Conservation (phyloP, 2,113 vertebrate species). For the Atrichornis clamosus region DNA sequence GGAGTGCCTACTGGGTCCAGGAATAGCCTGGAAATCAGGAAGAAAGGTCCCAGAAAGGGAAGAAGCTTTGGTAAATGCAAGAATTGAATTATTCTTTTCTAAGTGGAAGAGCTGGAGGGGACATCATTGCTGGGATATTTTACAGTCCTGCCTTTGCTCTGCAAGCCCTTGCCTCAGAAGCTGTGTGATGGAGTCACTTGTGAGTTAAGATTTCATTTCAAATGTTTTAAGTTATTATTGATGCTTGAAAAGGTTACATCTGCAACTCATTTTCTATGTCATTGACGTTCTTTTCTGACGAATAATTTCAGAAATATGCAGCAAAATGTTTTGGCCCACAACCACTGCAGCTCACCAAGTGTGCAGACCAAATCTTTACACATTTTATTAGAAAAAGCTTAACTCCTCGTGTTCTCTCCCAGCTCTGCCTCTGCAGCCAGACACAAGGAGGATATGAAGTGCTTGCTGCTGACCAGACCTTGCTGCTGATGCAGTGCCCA, state of each 20-base stretch:
- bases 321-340: constrained; percentile 46
- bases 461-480: background rate
- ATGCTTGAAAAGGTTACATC: constrained; percentile 65
- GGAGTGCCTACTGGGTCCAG: background rate
- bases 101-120: background rate
- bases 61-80: background rate
- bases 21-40: background rate
- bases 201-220: constrained; percentile 27
- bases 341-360: constrained; percentile 37
- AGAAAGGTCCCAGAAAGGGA: background rate
- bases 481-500: background rate
- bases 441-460: fast-evolving
- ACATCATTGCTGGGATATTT: background rate
- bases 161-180: background rate
- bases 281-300: constrained; percentile 61
- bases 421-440: background rate
- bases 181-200: background rate
- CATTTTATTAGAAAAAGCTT: constrained; percentile 15
- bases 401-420: constrained; percentile 19
- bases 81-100: background rate
- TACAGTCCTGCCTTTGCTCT: background rate
- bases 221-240: constrained; percentile 52
- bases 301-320: constrained; percentile 63
- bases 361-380: constrained; percentile 37
- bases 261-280: constrained; percentile 62